phyloP scores from a whole-genome alignment of 2,113 vertebrate genomes.

The Motacilla tschutschensis region DNA sequence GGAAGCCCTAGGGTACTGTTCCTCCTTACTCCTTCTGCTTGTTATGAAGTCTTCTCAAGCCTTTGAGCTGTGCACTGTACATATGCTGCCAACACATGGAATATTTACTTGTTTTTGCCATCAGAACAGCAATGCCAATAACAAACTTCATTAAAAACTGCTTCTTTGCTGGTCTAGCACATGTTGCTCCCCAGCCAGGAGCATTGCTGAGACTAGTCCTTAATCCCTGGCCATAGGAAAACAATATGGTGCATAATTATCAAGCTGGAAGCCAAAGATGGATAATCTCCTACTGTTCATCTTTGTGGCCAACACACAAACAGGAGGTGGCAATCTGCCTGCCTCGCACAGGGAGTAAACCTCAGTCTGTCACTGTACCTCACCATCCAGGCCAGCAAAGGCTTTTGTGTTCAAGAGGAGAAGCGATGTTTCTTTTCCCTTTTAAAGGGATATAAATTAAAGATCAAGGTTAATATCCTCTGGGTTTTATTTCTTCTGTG shows the following conservation, averaged over 20 bases:
- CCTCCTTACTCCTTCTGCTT: neutral
- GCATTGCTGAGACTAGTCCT: neutral
- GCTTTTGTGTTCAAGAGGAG: neutral
- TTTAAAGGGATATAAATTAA: conserved; percentile 25
- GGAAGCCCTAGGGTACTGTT: neutral
- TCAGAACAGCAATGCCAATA: neutral
- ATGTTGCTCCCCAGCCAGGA: neutral
- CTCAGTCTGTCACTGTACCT: neutral
- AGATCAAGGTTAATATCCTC: conserved; percentile 20
- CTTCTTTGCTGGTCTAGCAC: neutral
- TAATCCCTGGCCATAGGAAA: neutral
- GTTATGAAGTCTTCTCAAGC: neutral
- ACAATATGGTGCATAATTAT: neutral
- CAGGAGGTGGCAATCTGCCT: neutral
- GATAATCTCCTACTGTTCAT: neutral
- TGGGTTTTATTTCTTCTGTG: neutral
- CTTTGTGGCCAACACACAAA: neutral
- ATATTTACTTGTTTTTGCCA: neutral
- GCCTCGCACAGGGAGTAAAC: neutral
- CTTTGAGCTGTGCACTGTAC: neutral
- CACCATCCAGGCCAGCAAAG: neutral
- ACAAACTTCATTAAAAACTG: neutral
- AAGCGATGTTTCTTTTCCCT: neutral
- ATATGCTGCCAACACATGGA: neutral
- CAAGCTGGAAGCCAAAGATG: neutral